Evolutionary conservation across 1,140 invertebrate genomes (phyloP), one percentile per base, ranked within the genome.

Genomic region (Heliconius nattereri): DNA sequence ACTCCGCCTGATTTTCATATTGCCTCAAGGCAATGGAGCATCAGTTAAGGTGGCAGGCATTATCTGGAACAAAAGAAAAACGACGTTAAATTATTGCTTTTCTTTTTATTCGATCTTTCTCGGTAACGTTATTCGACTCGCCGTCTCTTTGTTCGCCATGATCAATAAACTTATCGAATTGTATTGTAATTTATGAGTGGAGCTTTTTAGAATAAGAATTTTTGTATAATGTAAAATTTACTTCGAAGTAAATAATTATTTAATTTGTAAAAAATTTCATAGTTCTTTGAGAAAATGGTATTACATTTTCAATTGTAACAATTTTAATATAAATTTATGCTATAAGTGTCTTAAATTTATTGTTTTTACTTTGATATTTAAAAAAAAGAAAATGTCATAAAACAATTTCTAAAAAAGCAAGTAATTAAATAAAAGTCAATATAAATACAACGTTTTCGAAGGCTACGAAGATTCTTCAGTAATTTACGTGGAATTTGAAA

Each of bases 51-150:
- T 83, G 78, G 85, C 81, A 75, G 88, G 82, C 92, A 94, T 93
- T 92, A 94, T 92, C 92, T 94, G 92, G 76, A 94, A 94, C 90
- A 94, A 94, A 87, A 79, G 77, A 87, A 87, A 89, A 88, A 72
- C 60, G 73, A 80, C 71, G 76, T 84, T 84, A 71, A 83, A 84
- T 85, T 85, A 85, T 82, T 81, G 72, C 75, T 76, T 78, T 80
- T 76, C 66, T 37, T 76, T 83, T 74, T 75, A 66, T 78, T 54
- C 40, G 11, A 78, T 35, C 11, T 82, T 60, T 78, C 73, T 37
- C 40, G 70, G 70, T 81, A 82, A 81, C 76, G 81, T 86, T 82
- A 82, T 85, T 83, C 76, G 73, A 75, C 66, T 75, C 49, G 78
- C 74, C 66, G 52, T 76, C 66, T 75, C 85, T 81, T 87, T 87